These are phyloP conservation scores for Grantiella picta DNA, from an alignment of 2,113 vertebrate species.

Conservation along the genomic window DNA sequence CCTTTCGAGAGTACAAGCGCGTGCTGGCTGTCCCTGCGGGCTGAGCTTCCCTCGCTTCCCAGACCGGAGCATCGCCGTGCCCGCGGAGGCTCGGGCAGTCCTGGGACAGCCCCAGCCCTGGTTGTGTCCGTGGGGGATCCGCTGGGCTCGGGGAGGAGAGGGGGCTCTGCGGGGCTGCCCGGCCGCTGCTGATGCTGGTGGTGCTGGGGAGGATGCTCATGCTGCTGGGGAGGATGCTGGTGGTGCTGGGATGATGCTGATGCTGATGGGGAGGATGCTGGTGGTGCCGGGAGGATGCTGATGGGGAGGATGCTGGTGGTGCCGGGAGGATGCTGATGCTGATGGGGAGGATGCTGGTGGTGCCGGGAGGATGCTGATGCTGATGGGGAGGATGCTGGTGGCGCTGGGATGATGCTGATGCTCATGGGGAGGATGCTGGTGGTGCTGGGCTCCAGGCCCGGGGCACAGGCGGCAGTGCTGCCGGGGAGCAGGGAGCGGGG, in stretches of 20 bases:
- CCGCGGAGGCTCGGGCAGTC: background rate
- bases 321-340: background rate
- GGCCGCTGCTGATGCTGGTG: background rate
- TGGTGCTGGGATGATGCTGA: background rate
- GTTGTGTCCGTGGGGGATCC: background rate
- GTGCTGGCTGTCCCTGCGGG: background rate
- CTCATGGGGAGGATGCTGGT: background rate
- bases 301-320: background rate
- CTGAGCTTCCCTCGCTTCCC: background rate
- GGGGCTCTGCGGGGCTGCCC: background rate
- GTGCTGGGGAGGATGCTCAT: background rate
- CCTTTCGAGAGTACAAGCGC: rapidly evolving
- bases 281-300: too few relatives aligned
- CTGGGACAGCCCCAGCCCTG: background rate
- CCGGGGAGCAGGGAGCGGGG: background rate
- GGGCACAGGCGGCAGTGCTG: background rate
- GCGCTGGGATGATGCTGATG: background rate
- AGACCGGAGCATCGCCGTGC: background rate
- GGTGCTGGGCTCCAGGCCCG: too few relatives aligned
- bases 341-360: too few relatives aligned
- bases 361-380: too few relatives aligned
- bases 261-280: too few relatives aligned
- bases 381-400: background rate
- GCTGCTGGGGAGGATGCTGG: background rate
- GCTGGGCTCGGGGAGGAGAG: background rate